A percentile compares a stretch with the other conserved stretches of the same genome.
phyloP scores from a whole-genome alignment of 2,888 invertebrate genomes.

The Yponomeuta plumbellus region DNA sequence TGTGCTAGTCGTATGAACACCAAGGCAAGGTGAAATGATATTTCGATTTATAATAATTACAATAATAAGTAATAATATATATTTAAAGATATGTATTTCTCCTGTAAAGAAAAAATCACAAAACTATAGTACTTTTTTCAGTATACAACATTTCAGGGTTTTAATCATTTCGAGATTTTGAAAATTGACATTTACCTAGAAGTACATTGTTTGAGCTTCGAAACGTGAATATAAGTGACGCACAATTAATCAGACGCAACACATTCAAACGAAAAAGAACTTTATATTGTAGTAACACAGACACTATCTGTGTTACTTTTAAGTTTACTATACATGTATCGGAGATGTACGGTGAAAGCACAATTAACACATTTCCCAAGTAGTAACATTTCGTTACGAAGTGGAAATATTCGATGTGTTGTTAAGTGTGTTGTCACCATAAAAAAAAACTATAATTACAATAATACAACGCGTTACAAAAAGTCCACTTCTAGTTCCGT shows the following conservation, averaged over 20 bases:
- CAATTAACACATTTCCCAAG: background rate
- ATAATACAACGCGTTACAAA: conserved; percentile 57
- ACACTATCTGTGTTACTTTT: conserved; percentile 19
- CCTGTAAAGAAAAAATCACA: conserved; percentile 63
- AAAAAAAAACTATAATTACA: conserved; percentile 40
- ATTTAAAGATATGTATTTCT: conserved; percentile 71
- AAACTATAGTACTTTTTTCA: conserved; percentile 33
- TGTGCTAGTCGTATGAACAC: conserved; percentile 70
- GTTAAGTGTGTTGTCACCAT: conserved; percentile 1
- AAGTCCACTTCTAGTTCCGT: conserved; percentile 47
- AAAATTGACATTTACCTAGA: conserved; percentile 67
- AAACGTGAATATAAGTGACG: conserved; percentile 36
- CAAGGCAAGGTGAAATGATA: conserved; percentile 72
- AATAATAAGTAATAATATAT: conserved; percentile 50
- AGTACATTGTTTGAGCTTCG: conserved; percentile 58
- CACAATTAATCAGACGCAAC: conserved; percentile 45
- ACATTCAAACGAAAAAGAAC: conserved; percentile 37
- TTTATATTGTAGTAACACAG: conserved; percentile 34
- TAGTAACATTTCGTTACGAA: background rate
- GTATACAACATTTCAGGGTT: conserved; percentile 18
- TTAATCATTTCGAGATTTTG: conserved; percentile 29
- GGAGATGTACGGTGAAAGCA: conserved; percentile 3
- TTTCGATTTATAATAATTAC: conserved; percentile 43
- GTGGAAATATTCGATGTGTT: background rate
- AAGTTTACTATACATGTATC: conserved; percentile 12